Evolutionary conservation across 2,888 invertebrate genomes (phyloP).

Genomic region (Rhimphoctona megacephalus): DNA sequence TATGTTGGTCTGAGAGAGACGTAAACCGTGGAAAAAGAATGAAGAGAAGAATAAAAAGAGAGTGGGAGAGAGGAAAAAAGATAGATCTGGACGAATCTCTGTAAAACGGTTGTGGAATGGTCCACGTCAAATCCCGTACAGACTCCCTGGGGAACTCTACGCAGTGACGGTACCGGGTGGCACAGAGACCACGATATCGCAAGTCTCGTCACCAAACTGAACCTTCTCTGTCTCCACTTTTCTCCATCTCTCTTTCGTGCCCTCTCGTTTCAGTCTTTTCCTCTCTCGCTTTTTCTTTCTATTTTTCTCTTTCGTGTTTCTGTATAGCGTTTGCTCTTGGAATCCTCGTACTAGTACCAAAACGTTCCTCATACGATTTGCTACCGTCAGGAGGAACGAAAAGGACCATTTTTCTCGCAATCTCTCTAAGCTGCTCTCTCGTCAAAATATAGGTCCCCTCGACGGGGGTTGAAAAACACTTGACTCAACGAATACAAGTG

Average conservation of each 20-base stretch:
- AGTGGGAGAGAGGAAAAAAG: conserved; percentile 8
- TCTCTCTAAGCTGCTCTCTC: not conserved
- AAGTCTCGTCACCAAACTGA: conserved; percentile 68
- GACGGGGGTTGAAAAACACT: conserved; percentile 42
- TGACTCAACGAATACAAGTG: conserved; percentile 33
- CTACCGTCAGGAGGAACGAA: conserved; percentile 30
- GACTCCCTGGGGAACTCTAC: conserved; percentile 77
- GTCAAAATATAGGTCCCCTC: not conserved
- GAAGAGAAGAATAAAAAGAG: not conserved
- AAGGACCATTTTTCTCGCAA: conserved; percentile 35
- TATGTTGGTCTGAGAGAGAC: not conserved
- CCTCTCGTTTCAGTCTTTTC: not conserved
- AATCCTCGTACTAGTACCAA: conserved; percentile 44
- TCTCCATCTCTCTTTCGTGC: conserved; percentile 19
- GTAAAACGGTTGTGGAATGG: conserved; percentile 58
- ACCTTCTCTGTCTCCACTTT: conserved; percentile 57
- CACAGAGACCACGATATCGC: conserved; percentile 79
- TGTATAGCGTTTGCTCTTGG: conserved; percentile 33
- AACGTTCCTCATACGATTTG: conserved; percentile 28
- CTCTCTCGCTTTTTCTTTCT: conserved; percentile 28
- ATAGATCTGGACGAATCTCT: conserved; percentile 58
- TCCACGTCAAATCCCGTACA: conserved; percentile 60
- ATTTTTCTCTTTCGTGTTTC: conserved; percentile 9
- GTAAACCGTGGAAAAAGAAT: not conserved
- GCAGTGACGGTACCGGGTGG: conserved; percentile 83